A percentile compares a stretch with the other conserved stretches of the same genome.
phyloP scores from a whole-genome alignment of 2,797 vertebrate genomes.

The Pampus argenteus region DNA sequence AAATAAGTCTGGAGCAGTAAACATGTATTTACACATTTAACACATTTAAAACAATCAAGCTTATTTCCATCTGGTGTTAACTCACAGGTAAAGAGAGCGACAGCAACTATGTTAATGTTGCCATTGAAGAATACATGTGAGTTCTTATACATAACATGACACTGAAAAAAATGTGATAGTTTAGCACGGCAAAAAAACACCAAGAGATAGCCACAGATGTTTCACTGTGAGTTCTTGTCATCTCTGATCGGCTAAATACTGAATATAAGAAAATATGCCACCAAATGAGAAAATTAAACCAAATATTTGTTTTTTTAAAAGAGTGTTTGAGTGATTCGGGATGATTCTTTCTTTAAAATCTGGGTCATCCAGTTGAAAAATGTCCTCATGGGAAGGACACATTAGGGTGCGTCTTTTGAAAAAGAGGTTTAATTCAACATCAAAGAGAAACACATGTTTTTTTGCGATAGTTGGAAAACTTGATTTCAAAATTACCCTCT shows the following conservation, averaged over 20 bases:
- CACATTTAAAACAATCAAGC: background rate
- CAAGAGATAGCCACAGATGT: background rate
- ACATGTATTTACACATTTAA: background rate
- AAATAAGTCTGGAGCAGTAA: background rate
- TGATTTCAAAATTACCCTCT: constrained; percentile 26
- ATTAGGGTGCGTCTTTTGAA: background rate
- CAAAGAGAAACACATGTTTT: constrained; percentile 34
- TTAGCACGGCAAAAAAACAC: background rate
- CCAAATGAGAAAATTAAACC: constrained; percentile 9
- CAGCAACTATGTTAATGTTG: background rate
- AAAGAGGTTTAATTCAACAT: constrained; percentile 33
- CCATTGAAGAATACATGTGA: background rate
- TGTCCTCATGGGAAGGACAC: constrained; percentile 17
- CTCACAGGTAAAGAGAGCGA: too few relatives aligned
- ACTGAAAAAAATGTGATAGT: background rate
- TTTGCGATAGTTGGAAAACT: constrained; percentile 11
- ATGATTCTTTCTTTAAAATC: constrained; percentile 16
- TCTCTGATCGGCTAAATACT: constrained; percentile 5
- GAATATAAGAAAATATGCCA: background rate
- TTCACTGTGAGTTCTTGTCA: background rate
- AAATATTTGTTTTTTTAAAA: background rate
- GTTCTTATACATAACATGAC: background rate
- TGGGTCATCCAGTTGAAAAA: constrained; percentile 11
- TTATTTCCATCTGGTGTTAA: constrained; percentile 1
- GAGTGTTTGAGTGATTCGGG: constrained; percentile 5